Base-by-base conservation (phyloP, 2,113 vertebrate species). In the Malurus melanocephalus region DNA sequence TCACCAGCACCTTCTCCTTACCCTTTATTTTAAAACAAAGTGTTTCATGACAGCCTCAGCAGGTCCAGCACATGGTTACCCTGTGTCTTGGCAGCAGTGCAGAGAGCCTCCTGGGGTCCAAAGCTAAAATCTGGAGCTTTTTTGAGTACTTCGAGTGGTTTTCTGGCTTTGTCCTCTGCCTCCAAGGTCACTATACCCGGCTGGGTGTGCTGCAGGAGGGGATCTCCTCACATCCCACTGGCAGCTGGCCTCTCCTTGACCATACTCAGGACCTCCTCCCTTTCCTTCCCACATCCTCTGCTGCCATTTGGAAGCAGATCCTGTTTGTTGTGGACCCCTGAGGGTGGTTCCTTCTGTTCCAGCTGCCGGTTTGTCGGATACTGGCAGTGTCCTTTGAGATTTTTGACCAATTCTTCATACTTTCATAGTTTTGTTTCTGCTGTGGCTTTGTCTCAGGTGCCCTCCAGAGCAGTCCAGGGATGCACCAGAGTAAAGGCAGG, bases 211-310 rank as follows among this genome's bases (percentile, higher is more conserved):
- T 90, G 53, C 68, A 8, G 0, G 32, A 80, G 35, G 51, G 64
- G 27, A 55, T 80, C 48, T 81, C 62, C 76, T 82, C 2, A 0
- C 35, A 21, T 32, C 51, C 57, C 2, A 0, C 52, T 2, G 0
- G 32, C 28, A 49, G 40, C 53, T 93, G 71, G 62, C 46, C 81
- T 94, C 59, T 93, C 74, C 74, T 33, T 81, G 71, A 56, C 57
- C 89, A 65, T 2, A 3, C 16, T 14, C 21, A 56, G 53, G 62
- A 68, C 53, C 66, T 84, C 87, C 85, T 76, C 79, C 79, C 81
- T 87, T 93, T 94, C 80, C 56, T 93, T 86, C 61, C 81, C 85
- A 72, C 42, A 42, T 79, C 78, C 78, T 74, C 62, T 56, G 35
- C 57, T 60, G 61, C 78, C 14, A 0, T 51, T 85, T 0, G 1